Base-by-base conservation (phyloP, 2,888 invertebrate genomes). In the Apamea crenata region DNA sequence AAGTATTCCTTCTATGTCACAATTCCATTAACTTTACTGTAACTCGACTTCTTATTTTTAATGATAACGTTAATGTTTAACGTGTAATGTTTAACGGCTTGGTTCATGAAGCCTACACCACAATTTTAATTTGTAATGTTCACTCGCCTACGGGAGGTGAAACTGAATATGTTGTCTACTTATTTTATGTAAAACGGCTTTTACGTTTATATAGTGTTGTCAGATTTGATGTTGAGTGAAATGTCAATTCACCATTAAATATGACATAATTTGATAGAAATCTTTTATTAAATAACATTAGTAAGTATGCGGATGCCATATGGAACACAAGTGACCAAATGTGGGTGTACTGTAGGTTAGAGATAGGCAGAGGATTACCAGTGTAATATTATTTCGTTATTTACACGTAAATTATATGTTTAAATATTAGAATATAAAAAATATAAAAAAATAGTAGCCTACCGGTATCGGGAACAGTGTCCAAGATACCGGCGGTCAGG, bases 61-160 rank as follows among this genome's bases (percentile, higher is more conserved):
- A 85, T 71, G 74, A 61, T 79, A 18, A 84, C n/a, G 50, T 84
- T 71, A 75, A 85, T 68, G 75, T 50, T 67, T 71, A 71, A 74
- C 47, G 50, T 70, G 81, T 84, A 80, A 74, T 59, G 61, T 71
- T 85, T 81, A 63, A 75, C 40, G 71, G 12, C 66, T 53, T 72
- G 56, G 16, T 65, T 63, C 53, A 56, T 53, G 44, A 67, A 80
- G 70, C 21, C 32, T 32, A 70, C 47, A 29, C 29, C 61, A 50
- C 40, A 68, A 80, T 69, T 83, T 56, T 65, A 56, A 72, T 72
- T 47, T 56, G 56, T 79, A 53, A 77, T 59, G 50, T 4, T 59
- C n/a, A 40, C 29, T 25, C 3, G 70, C 16, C 12, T 53, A 63
- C 14, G 36, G n/a, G 29, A 32, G 1, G 18, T 80, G 10, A 25